Evolutionary conservation across 2,797 vertebrate genomes (phyloP), one percentile per base, ranked within the genome.

Genomic region (Neoniphon sammara): DNA sequence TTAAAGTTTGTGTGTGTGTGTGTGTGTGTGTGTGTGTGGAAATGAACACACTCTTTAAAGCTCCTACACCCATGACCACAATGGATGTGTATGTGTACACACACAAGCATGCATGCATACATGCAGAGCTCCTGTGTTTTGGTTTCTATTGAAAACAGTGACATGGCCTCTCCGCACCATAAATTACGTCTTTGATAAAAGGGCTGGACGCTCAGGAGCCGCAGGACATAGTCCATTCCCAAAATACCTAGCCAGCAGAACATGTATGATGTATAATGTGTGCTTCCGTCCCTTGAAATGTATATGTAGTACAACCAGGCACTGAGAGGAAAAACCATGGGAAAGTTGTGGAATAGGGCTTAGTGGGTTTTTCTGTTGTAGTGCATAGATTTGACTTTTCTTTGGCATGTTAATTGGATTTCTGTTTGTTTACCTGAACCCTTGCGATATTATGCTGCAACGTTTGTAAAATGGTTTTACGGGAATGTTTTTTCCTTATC

Each of bases 121-220:
- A 82, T 67, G 73, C 63, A 54, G 65, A 49, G 25, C 68, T 79
- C 21, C 63, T 68, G 54, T 85, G 71, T 82, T 83, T 83, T 83
- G 63, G 54, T 79, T 81, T 81, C 63, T 73, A 73, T 75, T 84
- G 42, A 77, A 84, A 87, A 57, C 85, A 72, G 75, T 75, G 65
- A 78, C 73, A 73, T 72, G 74, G 73, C 80, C 77, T 78, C 71
- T 55, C 62, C 80, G 84, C 63, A 77, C 67, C 79, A 86, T 89
- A 85, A 87, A 82, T 85, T 82, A 82, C 79, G 76, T 59, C 53
- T 68, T 39, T 82, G 86, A 91, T 89, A 85, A 91, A 90, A 79
- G 70, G 77, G 69, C 66, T 66, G 55, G 77, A 88, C 88, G 84
- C 84, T 83, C 64, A 73, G 85, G 86, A 83, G 65, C 76, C 86